Evolutionary conservation across 1,140 invertebrate species (phyloP).

Genomic region (Drosophila pectinifera): DNA sequence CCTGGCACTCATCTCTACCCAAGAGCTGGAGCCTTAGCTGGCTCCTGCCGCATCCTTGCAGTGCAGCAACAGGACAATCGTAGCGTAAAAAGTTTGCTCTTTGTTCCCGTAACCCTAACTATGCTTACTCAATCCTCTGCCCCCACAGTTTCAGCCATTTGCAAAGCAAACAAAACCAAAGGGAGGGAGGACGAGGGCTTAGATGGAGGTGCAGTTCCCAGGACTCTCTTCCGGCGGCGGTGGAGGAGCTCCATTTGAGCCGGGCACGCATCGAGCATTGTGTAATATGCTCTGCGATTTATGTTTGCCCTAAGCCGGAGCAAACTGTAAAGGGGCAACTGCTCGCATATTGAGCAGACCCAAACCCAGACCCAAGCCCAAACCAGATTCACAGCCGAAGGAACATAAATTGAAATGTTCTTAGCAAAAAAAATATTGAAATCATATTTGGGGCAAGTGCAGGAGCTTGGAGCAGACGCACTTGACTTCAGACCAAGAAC

Average conservation of each 20-base stretch:
- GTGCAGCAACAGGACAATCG: conserved; percentile 76
- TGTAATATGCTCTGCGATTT: conserved; percentile 84
- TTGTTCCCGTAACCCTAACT: conserved; percentile 46
- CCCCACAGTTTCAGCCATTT: conserved; percentile 32
- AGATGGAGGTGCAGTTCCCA: conserved; percentile 14
- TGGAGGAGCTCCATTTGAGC: conserved; percentile 51
- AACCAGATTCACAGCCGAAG: conserved; percentile 27
- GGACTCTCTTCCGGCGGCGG: conserved; percentile 17
- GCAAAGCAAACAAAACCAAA: conserved; percentile 70
- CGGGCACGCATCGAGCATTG: conserved; percentile 75
- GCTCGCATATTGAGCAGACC: conserved; percentile 68
- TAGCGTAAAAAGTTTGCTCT: conserved; percentile 77
- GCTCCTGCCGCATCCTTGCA: not conserved
- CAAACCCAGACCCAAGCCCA: conserved; percentile 9
- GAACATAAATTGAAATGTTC: conserved; percentile 79
- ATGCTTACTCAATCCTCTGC: conserved; percentile 23
- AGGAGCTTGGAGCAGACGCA: conserved; percentile 38
- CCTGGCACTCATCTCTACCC: conserved; percentile 39
- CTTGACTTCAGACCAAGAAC: conserved; percentile 52
- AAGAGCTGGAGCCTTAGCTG: conserved; percentile 8
- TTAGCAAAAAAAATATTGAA: conserved; percentile 64
- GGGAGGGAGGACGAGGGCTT: not conserved
- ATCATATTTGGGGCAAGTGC: conserved; percentile 75
- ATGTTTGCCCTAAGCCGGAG: conserved; percentile 61
- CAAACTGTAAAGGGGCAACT: conserved; percentile 43